Evolutionary conservation across 2,888 invertebrate species (phyloP).

Genomic region (Itoplectis maculator): DNA sequence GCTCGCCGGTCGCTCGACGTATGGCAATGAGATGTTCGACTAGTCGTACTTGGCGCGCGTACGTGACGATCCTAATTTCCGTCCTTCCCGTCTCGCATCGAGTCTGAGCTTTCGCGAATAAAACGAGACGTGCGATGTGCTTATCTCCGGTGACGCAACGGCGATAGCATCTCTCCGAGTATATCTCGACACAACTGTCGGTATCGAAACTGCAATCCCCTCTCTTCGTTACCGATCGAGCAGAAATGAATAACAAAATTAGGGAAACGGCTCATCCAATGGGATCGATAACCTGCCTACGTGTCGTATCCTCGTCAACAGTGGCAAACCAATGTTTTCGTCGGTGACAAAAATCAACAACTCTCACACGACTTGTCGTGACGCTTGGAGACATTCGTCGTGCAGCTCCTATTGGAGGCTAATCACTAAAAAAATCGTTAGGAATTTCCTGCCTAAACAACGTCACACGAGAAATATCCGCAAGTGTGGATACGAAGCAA

Average conservation of each 20-base stretch:
- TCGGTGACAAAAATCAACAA: background rate
- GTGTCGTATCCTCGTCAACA: background rate
- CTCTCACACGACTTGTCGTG: no score
- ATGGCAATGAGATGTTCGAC: background rate
- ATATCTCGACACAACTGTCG: no score
- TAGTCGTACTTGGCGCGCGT: background rate
- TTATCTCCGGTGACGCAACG: no score
- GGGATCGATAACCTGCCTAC: conserved; percentile 2
- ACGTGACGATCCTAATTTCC: background rate
- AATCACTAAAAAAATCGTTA: background rate
- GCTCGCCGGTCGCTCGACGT: background rate
- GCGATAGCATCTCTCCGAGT: no score
- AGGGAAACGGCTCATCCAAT: background rate
- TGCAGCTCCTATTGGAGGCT: background rate
- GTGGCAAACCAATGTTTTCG: background rate
- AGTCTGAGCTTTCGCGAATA: background rate
- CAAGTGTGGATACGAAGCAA: no score
- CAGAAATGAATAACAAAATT: background rate
- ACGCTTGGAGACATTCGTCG: no score
- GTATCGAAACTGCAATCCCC: no score
- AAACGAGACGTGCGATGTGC: no score
- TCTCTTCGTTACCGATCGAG: background rate
- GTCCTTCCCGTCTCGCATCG: background rate
- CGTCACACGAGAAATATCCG: background rate
- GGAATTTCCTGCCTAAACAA: background rate